Percentiles rank a stretch among this genome's conserved stretches.
These are phyloP conservation scores for Glaucopsyche alexis DNA, from an alignment of 2,888 invertebrate genomes.

Conservation along the genomic window DNA sequence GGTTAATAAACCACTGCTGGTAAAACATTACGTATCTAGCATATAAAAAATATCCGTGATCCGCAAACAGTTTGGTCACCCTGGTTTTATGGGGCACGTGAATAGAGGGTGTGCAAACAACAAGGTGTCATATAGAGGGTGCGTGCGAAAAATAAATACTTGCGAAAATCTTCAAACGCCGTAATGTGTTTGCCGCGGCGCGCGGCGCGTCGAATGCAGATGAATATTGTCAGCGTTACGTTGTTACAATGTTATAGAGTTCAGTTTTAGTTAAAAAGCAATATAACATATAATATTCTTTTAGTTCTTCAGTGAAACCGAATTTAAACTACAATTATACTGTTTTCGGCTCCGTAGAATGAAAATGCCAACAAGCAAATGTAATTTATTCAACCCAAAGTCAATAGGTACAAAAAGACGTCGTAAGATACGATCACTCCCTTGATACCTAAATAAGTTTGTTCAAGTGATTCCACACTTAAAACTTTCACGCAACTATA, in stretches of 20 bases:
- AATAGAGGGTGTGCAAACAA: slow-evolving; percentile 64
- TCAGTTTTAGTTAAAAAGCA: not conserved
- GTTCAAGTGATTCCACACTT: slow-evolving; percentile 10
- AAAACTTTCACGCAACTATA: slow-evolving; percentile 17
- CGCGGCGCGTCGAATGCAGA: slow-evolving; percentile 49
- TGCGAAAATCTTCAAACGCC: slow-evolving; percentile 68
- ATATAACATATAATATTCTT: too few species aligned
- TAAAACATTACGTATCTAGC: too few species aligned
- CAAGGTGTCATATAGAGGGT: slow-evolving; percentile 45
- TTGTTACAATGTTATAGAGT: not conserved
- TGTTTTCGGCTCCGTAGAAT: too few species aligned
- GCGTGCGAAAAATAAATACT: slow-evolving; percentile 67
- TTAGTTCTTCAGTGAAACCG: too few species aligned
- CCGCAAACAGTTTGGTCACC: slow-evolving; percentile 17
- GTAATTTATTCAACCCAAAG: not conserved
- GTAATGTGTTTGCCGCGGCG: slow-evolving; percentile 71
- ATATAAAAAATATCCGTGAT: not conserved
- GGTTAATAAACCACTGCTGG: too few species aligned
- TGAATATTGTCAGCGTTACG: not conserved
- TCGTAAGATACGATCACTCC: slow-evolving; percentile 14
- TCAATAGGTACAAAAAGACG: not conserved
- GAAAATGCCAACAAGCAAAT: not conserved
- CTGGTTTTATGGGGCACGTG: slow-evolving; percentile 46
- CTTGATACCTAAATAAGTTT: not conserved
- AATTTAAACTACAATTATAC: too few species aligned